Base-by-base conservation (phyloP, 2,888 invertebrate species). In the Psylliodes chrysocephalus region DNA sequence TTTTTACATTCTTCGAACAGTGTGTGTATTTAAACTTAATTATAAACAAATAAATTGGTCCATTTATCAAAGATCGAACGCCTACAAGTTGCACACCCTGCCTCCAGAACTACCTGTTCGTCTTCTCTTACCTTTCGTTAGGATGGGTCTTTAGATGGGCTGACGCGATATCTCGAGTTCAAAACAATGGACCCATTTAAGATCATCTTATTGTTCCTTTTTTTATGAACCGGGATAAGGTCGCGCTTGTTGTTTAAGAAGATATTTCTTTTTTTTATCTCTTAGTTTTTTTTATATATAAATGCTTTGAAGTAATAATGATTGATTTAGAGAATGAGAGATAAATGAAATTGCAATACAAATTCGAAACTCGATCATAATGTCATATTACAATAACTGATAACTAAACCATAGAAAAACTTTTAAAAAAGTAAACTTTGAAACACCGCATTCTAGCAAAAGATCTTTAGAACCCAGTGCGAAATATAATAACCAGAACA, bases 11-110 rank as follows among this genome's bases (percentile, higher is more conserved):
- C 8, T 12, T 12, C 30, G 33, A 52, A 17, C 60, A 30, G 40
- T 60, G 12, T 60, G 12, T 60, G 53, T 60, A 53, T 35, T 53
- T 22, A 42, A 53, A 53, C 44, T 60, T 60, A 46, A 60, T 60
- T 60, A 53, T 53, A 53, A 53, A 53, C 53, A 60, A 60, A 60
- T 60, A 60, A 54, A 60, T 46, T 60, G 60, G 46, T 53, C 53
- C 19, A 33, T 44, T 52, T 52, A 46, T 38, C 28, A 60, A 52
- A n/a, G 60, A 51, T 18, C 60, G 22, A 46, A 17, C 60, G 44
- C 42, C 53, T 60, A 42, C 53, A 22, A 60, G 44, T 33, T 30
- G 53, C 53, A 60, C 60, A 53, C 53, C 60, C 52, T 60, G 28
- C 42, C 53, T 14, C 44, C 12, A 46, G 42, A 51, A 49, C 40